phyloP scores from a whole-genome alignment of 2,888 invertebrate genomes.

The Steinernema carpocapsae region DNA sequence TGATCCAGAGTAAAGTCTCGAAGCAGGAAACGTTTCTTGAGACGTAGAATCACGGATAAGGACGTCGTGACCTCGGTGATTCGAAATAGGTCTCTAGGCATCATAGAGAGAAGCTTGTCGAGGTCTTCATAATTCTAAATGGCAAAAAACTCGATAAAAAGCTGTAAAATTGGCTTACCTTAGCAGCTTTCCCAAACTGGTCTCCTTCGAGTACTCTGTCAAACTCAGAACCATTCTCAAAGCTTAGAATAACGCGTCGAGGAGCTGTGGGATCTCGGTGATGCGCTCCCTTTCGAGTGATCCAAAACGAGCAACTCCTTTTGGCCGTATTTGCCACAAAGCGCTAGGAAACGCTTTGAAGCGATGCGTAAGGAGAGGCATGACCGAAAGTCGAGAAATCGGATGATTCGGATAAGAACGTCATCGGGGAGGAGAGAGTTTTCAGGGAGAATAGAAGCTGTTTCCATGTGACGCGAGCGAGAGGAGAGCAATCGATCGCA shows the following conservation, averaged over 20 bases:
- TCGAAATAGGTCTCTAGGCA: neutral
- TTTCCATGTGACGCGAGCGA: neutral
- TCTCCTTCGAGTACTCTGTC: neutral
- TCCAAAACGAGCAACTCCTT: neutral
- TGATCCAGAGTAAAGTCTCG: neutral
- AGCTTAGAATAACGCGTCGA: neutral
- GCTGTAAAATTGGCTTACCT: no score
- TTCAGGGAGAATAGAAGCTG: no score
- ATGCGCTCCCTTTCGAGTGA: no score
- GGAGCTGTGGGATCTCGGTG: neutral
- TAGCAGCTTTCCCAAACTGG: neutral
- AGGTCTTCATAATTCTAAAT: neutral
- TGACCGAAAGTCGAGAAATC: neutral
- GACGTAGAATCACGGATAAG: neutral
- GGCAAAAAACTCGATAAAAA: neutral
- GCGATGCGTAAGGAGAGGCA: neutral
- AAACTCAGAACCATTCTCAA: neutral
- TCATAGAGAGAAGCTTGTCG: neutral
- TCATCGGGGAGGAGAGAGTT: slow-evolving; percentile 17
- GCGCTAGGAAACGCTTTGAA: neutral
- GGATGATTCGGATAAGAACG: neutral
- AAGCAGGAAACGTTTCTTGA: neutral
- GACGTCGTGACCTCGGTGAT: neutral
- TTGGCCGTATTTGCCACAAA: slow-evolving; percentile 1
- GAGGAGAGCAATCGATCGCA: neutral